Conservation (phyloP, 2,888 invertebrate species). For the Rhingia campestris region DNA sequence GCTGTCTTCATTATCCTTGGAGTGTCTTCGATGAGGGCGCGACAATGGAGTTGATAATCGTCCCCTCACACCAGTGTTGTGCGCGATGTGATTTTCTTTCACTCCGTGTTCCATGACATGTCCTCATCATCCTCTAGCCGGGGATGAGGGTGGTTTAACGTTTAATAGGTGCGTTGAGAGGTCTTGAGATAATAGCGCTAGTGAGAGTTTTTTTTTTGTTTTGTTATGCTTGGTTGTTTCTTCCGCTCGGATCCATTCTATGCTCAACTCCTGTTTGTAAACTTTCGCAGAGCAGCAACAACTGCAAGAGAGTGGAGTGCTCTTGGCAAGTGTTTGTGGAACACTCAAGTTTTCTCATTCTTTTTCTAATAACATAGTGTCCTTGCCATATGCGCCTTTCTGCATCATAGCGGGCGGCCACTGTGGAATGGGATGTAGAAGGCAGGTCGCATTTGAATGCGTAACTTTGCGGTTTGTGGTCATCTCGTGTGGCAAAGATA, state of each 20-base stretch:
- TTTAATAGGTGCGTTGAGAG: conserved; percentile 71
- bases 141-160: conserved; percentile 48
- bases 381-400: conserved; percentile 68
- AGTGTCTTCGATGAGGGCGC: conserved; percentile 69
- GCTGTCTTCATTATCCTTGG: conserved; percentile 67
- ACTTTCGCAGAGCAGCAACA: conserved; percentile 50
- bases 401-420: background rate
- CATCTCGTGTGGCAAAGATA: conserved; percentile 70
- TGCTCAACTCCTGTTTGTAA: conserved; percentile 3
- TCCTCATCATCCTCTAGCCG: conserved; percentile 36
- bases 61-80: conserved; percentile 28
- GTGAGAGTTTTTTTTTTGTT: conserved; percentile 38
- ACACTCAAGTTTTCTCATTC: conserved; percentile 74
- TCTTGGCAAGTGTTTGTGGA: conserved; percentile 62
- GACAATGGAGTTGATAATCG: conserved; percentile 72
- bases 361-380: conserved; percentile 62
- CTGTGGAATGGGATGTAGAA: background rate
- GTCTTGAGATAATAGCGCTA: conserved; percentile 64
- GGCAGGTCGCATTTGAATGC: conserved; percentile 71
- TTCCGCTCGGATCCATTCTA: background rate
- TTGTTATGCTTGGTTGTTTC: conserved; percentile 38
- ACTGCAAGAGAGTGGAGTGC: conserved; percentile 51
- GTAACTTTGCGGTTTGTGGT: conserved; percentile 67
- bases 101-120: conserved; percentile 44
- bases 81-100: conserved; percentile 62